Evolutionary conservation across 2,797 vertebrate genomes (phyloP).

Genomic region (Mycteria americana): DNA sequence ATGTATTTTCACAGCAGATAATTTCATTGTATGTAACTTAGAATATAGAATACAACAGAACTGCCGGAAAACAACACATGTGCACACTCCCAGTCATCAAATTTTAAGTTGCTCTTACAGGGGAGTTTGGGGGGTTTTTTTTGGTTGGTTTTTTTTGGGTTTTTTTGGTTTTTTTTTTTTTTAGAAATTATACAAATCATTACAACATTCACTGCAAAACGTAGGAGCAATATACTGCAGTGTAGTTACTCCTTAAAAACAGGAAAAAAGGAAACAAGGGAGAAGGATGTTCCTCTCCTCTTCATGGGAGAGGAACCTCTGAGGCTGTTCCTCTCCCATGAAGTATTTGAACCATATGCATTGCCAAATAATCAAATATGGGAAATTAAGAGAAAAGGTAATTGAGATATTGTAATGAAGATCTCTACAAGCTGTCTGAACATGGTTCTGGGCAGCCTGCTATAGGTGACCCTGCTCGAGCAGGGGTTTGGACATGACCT

Average conservation of each 20-base stretch:
- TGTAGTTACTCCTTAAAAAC: background rate
- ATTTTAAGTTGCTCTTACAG: background rate
- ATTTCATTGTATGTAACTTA: background rate
- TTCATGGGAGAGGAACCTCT: background rate
- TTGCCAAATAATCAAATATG: background rate
- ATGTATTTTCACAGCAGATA: background rate
- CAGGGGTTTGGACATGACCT: background rate
- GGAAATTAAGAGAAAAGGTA: background rate
- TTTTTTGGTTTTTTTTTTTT: background rate
- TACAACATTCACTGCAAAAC: background rate
- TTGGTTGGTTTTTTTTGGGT: too few relatives aligned
- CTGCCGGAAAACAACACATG: accelerated
- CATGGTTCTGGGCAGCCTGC: background rate
- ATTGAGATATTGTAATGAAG: background rate
- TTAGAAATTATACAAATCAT: background rate
- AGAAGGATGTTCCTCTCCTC: background rate
- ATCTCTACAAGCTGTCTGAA: background rate
- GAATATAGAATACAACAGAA: background rate
- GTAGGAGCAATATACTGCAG: background rate
- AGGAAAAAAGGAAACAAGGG: background rate
- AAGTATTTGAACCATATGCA: background rate
- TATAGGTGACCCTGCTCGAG: background rate
- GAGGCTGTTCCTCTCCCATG: background rate
- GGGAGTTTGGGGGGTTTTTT: accelerated
- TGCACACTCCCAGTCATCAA: background rate